Percentiles rank a stretch among this genome's conserved stretches.
phyloP scores from a whole-genome alignment of 2,113 vertebrate species.

The Passer domesticus region DNA sequence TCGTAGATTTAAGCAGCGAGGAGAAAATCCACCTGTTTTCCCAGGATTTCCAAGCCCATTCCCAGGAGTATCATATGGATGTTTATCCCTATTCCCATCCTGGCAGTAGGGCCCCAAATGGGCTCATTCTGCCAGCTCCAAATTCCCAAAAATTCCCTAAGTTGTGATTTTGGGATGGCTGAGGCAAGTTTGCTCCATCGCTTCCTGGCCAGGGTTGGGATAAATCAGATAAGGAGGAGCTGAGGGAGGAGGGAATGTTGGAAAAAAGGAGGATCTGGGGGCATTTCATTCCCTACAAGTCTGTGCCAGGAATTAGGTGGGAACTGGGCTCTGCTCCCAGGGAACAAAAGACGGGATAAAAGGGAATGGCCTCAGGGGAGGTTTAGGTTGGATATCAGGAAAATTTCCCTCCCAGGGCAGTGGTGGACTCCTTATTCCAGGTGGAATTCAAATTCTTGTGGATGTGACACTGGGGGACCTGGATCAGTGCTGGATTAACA shows the following conservation, averaged over 20 bases:
- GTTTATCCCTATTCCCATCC: not conserved
- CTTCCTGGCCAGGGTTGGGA: not conserved
- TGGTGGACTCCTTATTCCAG: not conserved
- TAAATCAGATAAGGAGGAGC: not conserved
- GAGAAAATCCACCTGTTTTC: conserved; percentile 38
- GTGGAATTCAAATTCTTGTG: not conserved
- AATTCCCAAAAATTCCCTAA: not conserved
- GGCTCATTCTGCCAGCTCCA: not conserved
- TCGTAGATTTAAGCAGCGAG: not conserved
- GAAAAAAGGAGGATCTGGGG: not conserved
- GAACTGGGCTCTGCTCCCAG: not conserved
- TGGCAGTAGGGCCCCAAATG: accelerated
- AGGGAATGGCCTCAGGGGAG: not conserved
- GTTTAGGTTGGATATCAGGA: not conserved
- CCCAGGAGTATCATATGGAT: not conserved
- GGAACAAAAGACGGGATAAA: not conserved
- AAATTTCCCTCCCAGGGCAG: not conserved
- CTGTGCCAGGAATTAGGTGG: not conserved
- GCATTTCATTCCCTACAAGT: not conserved
- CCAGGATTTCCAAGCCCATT: not conserved
- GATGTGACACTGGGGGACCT: not conserved
- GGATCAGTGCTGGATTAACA: not conserved
- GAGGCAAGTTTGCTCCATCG: not conserved
- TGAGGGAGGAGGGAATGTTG: not conserved
- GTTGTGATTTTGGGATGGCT: accelerated